Evolutionary conservation across 2,888 invertebrate genomes (phyloP), one percentile per base, ranked within the genome.

Genomic region (Eristalis arbustorum): DNA sequence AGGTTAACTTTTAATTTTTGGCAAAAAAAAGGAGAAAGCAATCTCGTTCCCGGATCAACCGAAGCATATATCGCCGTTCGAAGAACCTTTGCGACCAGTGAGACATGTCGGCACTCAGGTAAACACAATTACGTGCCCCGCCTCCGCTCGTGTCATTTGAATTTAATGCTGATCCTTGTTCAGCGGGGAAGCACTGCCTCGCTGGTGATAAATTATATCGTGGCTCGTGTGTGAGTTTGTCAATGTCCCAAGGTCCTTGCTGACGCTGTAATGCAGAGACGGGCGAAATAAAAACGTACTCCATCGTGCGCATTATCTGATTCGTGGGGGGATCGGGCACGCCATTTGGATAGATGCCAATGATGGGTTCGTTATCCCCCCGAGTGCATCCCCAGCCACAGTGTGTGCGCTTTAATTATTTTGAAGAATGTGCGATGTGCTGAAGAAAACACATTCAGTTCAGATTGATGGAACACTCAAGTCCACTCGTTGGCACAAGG

Each of bases 171-270:
- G n/a, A 6, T 42, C 18, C 49, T 18, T 49, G 18, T 18, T 49
- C 49, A n/a, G 18, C 49, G 5, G 0, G 49, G 49, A n/a, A 49
- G 49, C n/a, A 49, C 49, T 49, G 18, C 49, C 49, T 49, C 49
- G 18, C 18, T 49, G 49, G 49, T 31, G 31, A 49, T 49, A 49
- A 49, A 49, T 49, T 49, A 49, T 18, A 49, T 49, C 18, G 28
- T 67, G 49, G n/a, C 66, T 28, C 49, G 66, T 28, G 66, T 67
- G 66, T 67, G 56, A 56, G 22, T 68, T 68, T 68, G 68, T 57
- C 68, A 68, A 56, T 22, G 68, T 68, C 68, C 56, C 56, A 57
- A 49, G 34, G 56, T 67, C 67, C 49, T 67, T 49, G 67, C 49
- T 49, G 49, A 49, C 6, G 56, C 56, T 67, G 31, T 18, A 67